Conservation (phyloP, 1,140 invertebrate genomes). For the Papilio machaon region DNA sequence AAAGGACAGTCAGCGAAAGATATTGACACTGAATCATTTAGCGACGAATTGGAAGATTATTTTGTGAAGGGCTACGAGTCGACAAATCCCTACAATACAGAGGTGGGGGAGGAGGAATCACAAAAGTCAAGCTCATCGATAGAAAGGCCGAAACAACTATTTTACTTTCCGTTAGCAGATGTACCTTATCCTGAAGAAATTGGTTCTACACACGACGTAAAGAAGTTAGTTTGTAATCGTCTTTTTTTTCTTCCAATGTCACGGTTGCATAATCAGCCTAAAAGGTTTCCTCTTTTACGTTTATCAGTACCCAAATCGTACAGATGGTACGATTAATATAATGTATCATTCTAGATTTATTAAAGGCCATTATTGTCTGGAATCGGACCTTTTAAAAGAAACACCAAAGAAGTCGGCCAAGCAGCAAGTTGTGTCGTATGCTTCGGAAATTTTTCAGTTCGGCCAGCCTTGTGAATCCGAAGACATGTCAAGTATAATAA, state of each 20-base stretch:
- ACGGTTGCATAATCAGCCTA: not conserved
- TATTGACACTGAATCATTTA: conserved; percentile 34
- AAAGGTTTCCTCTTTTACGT: no score
- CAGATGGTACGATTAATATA: not conserved
- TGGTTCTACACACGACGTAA: conserved; percentile 68
- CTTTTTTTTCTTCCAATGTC: not conserved
- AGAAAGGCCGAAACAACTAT: conserved; percentile 55
- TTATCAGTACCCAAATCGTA: no score
- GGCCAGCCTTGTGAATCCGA: conserved; percentile 41
- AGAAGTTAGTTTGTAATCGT: conserved; percentile 54
- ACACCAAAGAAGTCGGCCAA: conserved; percentile 38
- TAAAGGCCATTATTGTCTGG: conserved; percentile 66
- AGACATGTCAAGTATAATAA: conserved; percentile 39
- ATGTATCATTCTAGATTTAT: conserved; percentile 55
- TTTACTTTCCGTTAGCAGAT: conserved; percentile 66
- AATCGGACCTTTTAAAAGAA: conserved; percentile 55
- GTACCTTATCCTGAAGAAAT: conserved; percentile 68
- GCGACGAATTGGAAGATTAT: conserved; percentile 63
- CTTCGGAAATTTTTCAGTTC: conserved; percentile 50
- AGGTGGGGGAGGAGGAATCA: not conserved
- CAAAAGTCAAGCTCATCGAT: not conserved
- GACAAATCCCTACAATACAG: conserved; percentile 28
- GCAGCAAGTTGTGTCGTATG: conserved; percentile 42
- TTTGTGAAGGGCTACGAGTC: conserved; percentile 65
- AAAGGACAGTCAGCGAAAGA: conserved; percentile 45